Base-by-base conservation (phyloP, 2,888 invertebrate species). In the Willowsia nigromaculata region DNA sequence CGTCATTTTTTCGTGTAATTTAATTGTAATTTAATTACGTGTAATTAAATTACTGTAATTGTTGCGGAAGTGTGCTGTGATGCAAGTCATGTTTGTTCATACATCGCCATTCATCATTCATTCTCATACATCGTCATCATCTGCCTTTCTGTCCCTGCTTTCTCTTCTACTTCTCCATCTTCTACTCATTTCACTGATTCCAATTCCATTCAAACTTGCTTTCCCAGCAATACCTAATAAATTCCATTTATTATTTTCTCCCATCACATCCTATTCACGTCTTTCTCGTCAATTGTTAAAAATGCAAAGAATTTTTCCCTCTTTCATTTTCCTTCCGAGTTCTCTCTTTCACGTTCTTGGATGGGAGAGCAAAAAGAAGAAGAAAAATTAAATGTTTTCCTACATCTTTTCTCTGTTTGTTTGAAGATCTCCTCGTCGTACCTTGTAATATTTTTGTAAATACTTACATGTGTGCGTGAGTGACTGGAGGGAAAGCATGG, bases 171-270 rank as follows among this genome's bases (percentile, higher is more conserved):
- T 68, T 40, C 27, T 18, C 11, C 68, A 6, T 40, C 0, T 62
- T 56, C 56, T 9, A 40, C 40, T 68, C 68, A 71, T 40, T 43
- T 40, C 40, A 22, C 74, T 25, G 25, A 27, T 30, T 53, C 78
- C 30, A 30, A 33, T 76, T 76, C 50, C n/a, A 78, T 5, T n/a
- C 30, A 27, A 53, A 5, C 22, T 43, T 43, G 56, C 56, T 6
- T 43, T 13, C 11, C 43, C 18, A 43, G 22, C 50, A 27, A 27
- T 37, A 25, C 50, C 30, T 78, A 78, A 78, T 78, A 78, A 59
- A 81, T 59, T 59, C 59, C 80, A 80, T 80, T 56, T 80, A 56
- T 80, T 76, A 50, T 76, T 76, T 81, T 59, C 59, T 81, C 37
- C 40, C 30, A 37, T 37, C 56, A 6, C 59, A 25, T 18, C 80